phyloP scores from a whole-genome alignment of 2,113 vertebrate genomes.

The Caranx melampygus region DNA sequence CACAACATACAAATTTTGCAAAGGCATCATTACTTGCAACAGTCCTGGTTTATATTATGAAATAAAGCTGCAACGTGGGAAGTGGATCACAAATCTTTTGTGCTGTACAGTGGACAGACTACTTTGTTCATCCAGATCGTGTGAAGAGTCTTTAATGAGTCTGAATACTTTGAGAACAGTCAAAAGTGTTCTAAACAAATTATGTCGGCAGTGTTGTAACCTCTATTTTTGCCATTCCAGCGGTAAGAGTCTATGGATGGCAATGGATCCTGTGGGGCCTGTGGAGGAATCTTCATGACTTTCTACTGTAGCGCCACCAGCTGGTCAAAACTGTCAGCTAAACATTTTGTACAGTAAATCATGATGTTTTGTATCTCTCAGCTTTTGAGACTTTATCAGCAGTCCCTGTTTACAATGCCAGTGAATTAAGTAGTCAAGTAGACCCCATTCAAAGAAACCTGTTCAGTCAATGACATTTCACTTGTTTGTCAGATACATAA shows the following conservation, averaged over 20 bases:
- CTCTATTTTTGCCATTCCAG: not conserved
- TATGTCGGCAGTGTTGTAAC: not conserved
- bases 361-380: not conserved
- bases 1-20: not conserved
- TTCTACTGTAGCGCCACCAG: not conserved
- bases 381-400: not conserved
- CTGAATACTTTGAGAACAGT: not conserved
- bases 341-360: not conserved
- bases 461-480: not conserved
- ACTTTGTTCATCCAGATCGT: not conserved
- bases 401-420: not conserved
- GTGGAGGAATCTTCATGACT: conserved; percentile 1
- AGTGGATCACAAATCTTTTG: not conserved
- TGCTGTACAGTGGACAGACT: not conserved
- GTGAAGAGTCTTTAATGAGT: not conserved
- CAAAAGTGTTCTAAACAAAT: not conserved
- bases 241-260: not conserved
- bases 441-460: not conserved
- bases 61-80: not conserved
- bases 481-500: not conserved
- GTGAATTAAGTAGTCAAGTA: no score
- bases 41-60: not conserved
- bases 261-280: no score
- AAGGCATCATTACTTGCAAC: not conserved
- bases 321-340: not conserved